Conservation (phyloP, 2,888 invertebrate genomes). For the Aromia moschata region DNA sequence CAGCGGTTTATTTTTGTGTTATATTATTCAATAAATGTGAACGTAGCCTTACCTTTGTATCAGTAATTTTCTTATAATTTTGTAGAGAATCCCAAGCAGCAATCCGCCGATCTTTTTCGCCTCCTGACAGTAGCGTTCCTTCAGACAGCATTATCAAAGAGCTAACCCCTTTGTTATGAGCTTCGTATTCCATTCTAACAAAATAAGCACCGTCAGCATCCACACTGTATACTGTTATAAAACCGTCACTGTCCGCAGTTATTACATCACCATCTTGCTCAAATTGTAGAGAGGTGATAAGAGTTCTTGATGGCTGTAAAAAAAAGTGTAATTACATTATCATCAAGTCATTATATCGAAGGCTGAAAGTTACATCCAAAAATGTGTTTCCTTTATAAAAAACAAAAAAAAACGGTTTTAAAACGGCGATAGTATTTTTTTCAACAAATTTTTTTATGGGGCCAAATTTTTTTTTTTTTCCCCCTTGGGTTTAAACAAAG, state of each 20-base stretch:
- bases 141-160: constrained; percentile 89
- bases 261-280: constrained; percentile 92
- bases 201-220: constrained; percentile 88
- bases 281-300: constrained; percentile 88
- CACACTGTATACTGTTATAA: constrained; percentile 89
- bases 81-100: constrained; percentile 93
- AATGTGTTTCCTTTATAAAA: no score
- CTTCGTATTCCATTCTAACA: constrained; percentile 88
- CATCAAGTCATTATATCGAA: no score
- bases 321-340: no score
- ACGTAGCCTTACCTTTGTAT: constrained; percentile 78
- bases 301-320: constrained; percentile 82
- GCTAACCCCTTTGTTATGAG: constrained; percentile 88
- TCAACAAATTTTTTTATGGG: no score
- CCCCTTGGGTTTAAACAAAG: no score
- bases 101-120: constrained; percentile 89
- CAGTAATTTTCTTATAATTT: constrained; percentile 89
- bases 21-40: no score
- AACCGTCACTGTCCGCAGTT: constrained; percentile 91
- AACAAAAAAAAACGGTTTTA: no score
- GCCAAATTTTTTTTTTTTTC: no score
- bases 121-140: constrained; percentile 89
- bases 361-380: no score
- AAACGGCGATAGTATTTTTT: no score
- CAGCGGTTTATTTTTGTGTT: no score